Conservation (phyloP, 2,888 invertebrate species). For the Eupelmus urozonus region DNA sequence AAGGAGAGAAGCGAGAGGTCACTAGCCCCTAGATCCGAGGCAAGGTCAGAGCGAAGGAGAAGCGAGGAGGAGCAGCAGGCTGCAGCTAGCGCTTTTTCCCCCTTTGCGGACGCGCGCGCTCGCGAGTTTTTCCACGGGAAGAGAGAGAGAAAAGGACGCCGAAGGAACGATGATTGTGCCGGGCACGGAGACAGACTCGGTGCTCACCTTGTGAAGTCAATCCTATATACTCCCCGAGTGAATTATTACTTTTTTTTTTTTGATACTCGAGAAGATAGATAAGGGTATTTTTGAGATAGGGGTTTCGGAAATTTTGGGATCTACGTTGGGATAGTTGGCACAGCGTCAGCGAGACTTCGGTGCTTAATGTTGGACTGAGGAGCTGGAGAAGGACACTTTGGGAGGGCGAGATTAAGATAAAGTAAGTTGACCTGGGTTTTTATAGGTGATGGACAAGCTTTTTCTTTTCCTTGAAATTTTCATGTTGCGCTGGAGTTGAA, state of each 20-base stretch:
- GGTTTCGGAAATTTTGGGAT: too few species aligned
- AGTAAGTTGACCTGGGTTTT: neutral
- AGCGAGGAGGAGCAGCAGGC: neutral
- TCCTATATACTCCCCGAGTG: too few species aligned
- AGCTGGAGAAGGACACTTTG: neutral
- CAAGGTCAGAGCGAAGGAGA: slow-evolving; percentile 44
- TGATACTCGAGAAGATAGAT: too few species aligned
- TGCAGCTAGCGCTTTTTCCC: slow-evolving; percentile 4
- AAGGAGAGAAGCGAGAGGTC: slow-evolving; percentile 28
- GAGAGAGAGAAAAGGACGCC: slow-evolving; percentile 1
- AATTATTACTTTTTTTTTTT: slow-evolving; percentile 1
- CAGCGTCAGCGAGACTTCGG: neutral
- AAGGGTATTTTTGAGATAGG: too few species aligned
- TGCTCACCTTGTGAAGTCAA: too few species aligned
- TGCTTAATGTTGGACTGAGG: slow-evolving; percentile 41
- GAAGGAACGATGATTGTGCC: slow-evolving; percentile 19
- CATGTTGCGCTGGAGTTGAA: too few species aligned
- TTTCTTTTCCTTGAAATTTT: too few species aligned
- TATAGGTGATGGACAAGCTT: too few species aligned
- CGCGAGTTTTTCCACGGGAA: neutral
- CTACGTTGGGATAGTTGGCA: too few species aligned
- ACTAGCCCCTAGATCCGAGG: slow-evolving; percentile 52
- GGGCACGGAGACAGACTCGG: neutral
- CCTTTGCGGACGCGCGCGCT: neutral
- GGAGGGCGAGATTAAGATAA: slow-evolving; percentile 4